Evolutionary conservation across 2,797 vertebrate genomes (phyloP), one percentile per base, ranked within the genome.

Genomic region (Atherinosoma microstoma): DNA sequence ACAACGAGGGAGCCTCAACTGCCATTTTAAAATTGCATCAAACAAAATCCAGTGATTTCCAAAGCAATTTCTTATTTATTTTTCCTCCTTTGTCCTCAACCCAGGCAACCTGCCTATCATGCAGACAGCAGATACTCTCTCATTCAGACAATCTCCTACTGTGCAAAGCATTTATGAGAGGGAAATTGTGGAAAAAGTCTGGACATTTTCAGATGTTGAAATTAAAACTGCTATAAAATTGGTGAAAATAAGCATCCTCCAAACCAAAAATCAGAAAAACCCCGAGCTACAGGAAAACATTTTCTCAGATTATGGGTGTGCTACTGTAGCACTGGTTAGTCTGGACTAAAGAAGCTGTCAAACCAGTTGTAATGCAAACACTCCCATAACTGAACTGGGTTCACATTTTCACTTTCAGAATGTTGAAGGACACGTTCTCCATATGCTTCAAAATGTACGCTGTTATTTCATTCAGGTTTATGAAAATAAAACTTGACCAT

Each of bases 291-390:
- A 3, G 16, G 20, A 42, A n/a, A 15, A 22, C 22, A 16, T 8
- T 11, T 45, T 20, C 42, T 8, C 16, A 45, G 42, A 20, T 20
- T 36, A 36, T 20, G 18, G 42, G 42, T 45, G 16, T 20, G 42
- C 42, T 45, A 45, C 42, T 45, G 42, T 22, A 24, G 34, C 38
- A 69, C 67, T 40, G 29, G 75, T 75, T 65, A 16, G 47, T 54
- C 71, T 45, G 2, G 49, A 65, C 38, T 68, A 24, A 15, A 20
- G 11, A 64, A 42, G 53, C 5, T 24, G 62, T 40, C 58, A 7
- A 24, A 73, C 63, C 30, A 56, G 60, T 67, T 18, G 9, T 4
- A 34, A n/a, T 36, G 40, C 13, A 30, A 53, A 61, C 53, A 60
- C 12, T 38, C 2, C 1, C 42, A 53, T 51, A 38, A 22, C 18